Percentiles rank a stretch among this genome's conserved stretches.
These are phyloP conservation scores for Drosophila tani DNA, from an alignment of 1,140 invertebrate species.

Conservation along the genomic window DNA sequence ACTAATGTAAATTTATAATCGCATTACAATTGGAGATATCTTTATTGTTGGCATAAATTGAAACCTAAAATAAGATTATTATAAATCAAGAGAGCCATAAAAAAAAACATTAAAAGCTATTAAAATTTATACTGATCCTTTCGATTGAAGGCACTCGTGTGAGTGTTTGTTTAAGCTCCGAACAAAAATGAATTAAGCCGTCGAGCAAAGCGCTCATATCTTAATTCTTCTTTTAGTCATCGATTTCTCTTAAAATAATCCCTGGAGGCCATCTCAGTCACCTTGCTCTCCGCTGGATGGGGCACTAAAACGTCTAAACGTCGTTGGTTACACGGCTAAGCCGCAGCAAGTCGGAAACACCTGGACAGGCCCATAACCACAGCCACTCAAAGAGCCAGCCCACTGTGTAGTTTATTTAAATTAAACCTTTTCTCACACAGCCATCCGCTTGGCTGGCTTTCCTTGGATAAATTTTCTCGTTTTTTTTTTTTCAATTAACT, in stretches of 20 bases:
- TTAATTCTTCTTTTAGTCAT: conserved; percentile 13
- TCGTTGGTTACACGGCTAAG: conserved; percentile 58
- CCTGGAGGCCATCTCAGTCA: conserved; percentile 11
- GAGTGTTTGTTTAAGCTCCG: background rate
- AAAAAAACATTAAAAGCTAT: background rate
- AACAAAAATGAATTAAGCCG: background rate
- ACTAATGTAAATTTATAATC: conserved; percentile 4
- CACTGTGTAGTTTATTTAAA: conserved; percentile 78
- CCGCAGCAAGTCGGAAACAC: conserved; percentile 40
- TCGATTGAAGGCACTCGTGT: background rate
- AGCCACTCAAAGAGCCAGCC: conserved; percentile 46
- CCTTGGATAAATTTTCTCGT: conserved; percentile 23
- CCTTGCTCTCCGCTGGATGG: conserved; percentile 4
- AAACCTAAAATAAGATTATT: conserved; percentile 5
- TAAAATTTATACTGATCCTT: background rate
- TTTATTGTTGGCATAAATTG: conserved; percentile 4
- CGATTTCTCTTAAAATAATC: conserved; percentile 25
- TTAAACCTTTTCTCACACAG: conserved; percentile 66
- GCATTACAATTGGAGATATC: conserved; percentile 1
- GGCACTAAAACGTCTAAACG: conserved; percentile 60
- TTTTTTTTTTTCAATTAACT: conserved; percentile 78
- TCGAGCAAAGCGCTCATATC: background rate
- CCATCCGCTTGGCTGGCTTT: conserved; percentile 23
- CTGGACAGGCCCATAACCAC: conserved; percentile 45
- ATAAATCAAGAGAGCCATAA: background rate